Conservation (phyloP, 2,888 invertebrate species). For the Drosophila greeni region DNA sequence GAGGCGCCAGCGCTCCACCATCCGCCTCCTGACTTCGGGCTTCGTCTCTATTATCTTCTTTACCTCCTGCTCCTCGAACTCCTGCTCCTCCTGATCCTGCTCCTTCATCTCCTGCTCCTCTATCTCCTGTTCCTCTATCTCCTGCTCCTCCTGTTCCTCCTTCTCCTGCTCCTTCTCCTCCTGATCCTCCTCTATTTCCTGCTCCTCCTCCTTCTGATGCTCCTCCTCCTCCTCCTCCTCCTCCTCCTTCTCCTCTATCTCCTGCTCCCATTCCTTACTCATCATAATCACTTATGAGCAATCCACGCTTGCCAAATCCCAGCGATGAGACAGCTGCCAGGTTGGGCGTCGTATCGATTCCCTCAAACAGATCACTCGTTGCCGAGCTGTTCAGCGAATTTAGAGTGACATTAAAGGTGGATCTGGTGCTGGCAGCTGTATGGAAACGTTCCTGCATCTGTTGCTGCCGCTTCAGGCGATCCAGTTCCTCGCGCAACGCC, state of each 20-base stretch:
- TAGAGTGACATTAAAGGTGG: slow-evolving; percentile 62
- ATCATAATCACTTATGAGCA: slow-evolving; percentile 74
- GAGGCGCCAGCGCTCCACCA: slow-evolving; percentile 32
- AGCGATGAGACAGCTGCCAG: slow-evolving; percentile 56
- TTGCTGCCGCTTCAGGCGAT: slow-evolving; percentile 66
- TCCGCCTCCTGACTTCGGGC: slow-evolving; percentile 12
- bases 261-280: slow-evolving; percentile 56
- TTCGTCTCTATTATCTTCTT: neutral
- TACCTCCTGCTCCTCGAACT: too few relatives aligned
- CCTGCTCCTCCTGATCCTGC: too few relatives aligned
- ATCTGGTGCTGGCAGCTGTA: slow-evolving; percentile 44
- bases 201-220: neutral
- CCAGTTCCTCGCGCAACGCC: slow-evolving; percentile 69
- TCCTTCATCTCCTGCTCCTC: too few relatives aligned
- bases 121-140: too few relatives aligned
- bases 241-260: neutral
- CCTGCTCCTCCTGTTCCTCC: neutral
- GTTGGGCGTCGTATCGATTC: slow-evolving; percentile 54
- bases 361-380: slow-evolving; percentile 67
- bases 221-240: too few relatives aligned
- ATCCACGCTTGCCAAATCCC: slow-evolving; percentile 70
- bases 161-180: too few relatives aligned
- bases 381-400: slow-evolving; percentile 66
- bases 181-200: too few relatives aligned
- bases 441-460: slow-evolving; percentile 61